Base-by-base conservation (phyloP, 1,140 invertebrate species). In the Phocides pigmalion region DNA sequence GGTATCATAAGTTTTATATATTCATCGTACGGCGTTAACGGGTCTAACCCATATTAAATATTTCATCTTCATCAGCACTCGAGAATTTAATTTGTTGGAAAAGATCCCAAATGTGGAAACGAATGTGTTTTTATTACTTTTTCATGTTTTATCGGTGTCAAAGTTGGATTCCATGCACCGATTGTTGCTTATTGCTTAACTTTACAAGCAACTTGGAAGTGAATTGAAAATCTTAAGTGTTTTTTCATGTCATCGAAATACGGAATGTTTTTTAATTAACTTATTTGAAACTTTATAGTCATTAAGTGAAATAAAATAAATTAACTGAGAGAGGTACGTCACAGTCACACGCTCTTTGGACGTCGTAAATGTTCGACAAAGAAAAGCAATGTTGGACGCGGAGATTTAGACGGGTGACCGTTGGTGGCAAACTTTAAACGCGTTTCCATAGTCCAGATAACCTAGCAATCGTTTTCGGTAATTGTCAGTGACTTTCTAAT, bases 111-210 rank as follows among this genome's bases (percentile, higher is more conserved):
- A 58, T 44, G 25, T 32, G 16, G 25, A 14, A 58, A 25, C 8
- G 54, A 17, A 19, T 58, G 54, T 15, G 51, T 58, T 58, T n/a
- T 58, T 58, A 44, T 58, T 32, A 22, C 54, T 19, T 58, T 58
- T 58, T 58, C 54, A 44, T 58, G 54, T 58, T 58, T 3, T 15
- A 14, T 11, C 20, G 5, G 39, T 9, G 39, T 42, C n/a, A n/a
- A n/a, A n/a, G n/a, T n/a, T n/a, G n/a, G n/a, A n/a, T n/a, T n/a
- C n/a, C n/a, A n/a, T n/a, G 53, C 39, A 56, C 37, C 14, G 32
- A 42, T 12, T 19, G 37, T 28, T 17, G 20, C 51, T 16, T 44
- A 58, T 39, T 32, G 22, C 54, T 42, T 32, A 35, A 51, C 9
- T 58, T 56, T 4, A 42, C 20, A 44, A 58, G 20, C 32, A 58